A percentile compares a stretch with the other conserved stretches of the same genome.
phyloP scores from a whole-genome alignment of 2,888 invertebrate species.

The Vesta saturnalis region DNA sequence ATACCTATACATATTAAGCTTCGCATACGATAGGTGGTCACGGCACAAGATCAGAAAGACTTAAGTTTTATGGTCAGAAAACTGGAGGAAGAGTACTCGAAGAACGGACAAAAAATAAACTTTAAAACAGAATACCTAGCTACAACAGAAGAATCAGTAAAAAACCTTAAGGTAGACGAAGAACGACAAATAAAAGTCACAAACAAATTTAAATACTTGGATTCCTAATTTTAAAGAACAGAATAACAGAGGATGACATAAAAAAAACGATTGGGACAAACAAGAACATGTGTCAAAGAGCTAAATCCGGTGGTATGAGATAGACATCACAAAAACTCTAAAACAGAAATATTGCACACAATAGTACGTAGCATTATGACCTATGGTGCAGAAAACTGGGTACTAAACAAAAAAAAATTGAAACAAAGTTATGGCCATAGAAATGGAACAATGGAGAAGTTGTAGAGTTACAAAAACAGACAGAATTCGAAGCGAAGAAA shows the following conservation, averaged over 20 bases:
- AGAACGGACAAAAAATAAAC: conserved; percentile 14
- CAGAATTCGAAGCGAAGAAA: too few relatives aligned
- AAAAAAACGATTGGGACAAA: too few relatives aligned
- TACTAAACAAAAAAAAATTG: conserved; percentile 4
- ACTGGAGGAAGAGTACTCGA: conserved; percentile 22
- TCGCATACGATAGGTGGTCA: conserved; percentile 18
- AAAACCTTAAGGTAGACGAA: neutral
- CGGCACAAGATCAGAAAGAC: conserved; percentile 17
- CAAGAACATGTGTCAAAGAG: neutral
- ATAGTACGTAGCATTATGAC: conserved; percentile 3
- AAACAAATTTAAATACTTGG: conserved; percentile 17
- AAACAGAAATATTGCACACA: conserved; percentile 3
- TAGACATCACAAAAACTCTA: conserved; percentile 4
- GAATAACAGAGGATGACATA: conserved; percentile 7
- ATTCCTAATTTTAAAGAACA: neutral
- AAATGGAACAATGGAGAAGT: too few relatives aligned
- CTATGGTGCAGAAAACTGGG: conserved; percentile 12
- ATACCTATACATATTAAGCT: conserved; percentile 10
- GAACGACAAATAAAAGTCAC: neutral
- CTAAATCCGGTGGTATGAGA: too few relatives aligned
- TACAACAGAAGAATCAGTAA: neutral
- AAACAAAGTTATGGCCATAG: neutral
- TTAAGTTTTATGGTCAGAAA: conserved; percentile 11
- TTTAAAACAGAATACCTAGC: conserved; percentile 17
- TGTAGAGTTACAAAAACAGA: too few relatives aligned